These are phyloP conservation scores for Arctopsyche grandis DNA, from an alignment of 1,140 invertebrate genomes.

Conservation along the genomic window DNA sequence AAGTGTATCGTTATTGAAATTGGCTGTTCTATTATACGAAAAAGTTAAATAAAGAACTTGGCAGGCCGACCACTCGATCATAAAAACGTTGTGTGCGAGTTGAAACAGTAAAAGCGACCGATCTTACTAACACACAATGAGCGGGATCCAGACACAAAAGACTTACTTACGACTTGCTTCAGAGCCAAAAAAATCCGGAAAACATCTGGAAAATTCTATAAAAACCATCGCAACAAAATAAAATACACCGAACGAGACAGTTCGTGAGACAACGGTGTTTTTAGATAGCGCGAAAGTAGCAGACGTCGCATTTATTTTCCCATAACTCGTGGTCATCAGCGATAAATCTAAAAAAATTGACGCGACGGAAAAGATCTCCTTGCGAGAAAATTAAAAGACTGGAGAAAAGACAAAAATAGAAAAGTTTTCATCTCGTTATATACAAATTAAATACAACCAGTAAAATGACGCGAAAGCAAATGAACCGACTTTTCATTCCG, in stretches of 20 bases:
- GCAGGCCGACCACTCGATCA: background rate
- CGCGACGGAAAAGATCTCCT: too few species aligned
- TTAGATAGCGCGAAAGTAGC: background rate
- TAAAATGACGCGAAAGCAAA: background rate
- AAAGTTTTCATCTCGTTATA: background rate
- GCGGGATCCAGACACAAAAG: conserved; percentile 4
- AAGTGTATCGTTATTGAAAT: conserved; percentile 5
- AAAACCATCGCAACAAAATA: conserved; percentile 9
- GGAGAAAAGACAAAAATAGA: background rate
- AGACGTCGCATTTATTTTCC: conserved; percentile 8
- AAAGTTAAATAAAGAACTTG: conserved; percentile 22
- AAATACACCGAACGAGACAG: background rate
- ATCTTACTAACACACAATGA: conserved; percentile 1
- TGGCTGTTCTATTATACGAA: background rate
- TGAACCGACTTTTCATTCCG: background rate
- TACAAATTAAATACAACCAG: background rate
- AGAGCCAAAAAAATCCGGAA: conserved; percentile 11
- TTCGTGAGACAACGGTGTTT: background rate
- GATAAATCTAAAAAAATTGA: background rate
- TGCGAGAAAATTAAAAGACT: background rate
- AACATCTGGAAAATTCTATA: conserved; percentile 25
- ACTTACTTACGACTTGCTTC: conserved; percentile 3
- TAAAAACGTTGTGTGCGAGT: conserved; percentile 26
- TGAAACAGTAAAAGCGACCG: conserved; percentile 23
- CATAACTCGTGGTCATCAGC: background rate